phyloP scores from a whole-genome alignment of 2,888 invertebrate species.

The Aquatica leii region DNA sequence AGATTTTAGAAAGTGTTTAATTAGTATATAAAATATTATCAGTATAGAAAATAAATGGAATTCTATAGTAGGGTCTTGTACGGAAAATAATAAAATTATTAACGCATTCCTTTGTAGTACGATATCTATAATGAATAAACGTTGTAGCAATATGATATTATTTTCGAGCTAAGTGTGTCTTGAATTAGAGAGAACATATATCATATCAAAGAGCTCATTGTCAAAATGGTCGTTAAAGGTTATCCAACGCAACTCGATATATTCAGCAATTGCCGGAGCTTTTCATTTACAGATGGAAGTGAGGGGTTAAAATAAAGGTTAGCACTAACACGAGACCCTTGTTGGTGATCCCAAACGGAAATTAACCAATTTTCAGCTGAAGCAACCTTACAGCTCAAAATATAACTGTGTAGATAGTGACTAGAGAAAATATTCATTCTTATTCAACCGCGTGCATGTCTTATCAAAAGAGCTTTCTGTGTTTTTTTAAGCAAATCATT shows the following conservation, averaged over 20 bases:
- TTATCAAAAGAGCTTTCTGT: constrained; percentile 30
- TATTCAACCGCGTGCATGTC: constrained; percentile 29
- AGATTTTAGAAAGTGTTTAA: no score
- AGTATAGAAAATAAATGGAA: background rate
- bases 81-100: background rate
- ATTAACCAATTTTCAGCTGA: constrained; percentile 44
- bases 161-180: background rate
- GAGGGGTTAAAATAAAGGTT: constrained; percentile 37
- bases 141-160: background rate
- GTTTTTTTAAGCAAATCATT: constrained; percentile 30
- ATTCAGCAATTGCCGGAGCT: constrained; percentile 22
- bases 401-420: constrained; percentile 33
- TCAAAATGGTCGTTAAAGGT: constrained; percentile 21
- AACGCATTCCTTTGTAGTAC: background rate
- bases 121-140: background rate
- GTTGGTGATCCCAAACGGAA: constrained; percentile 41
- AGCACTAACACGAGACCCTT: constrained; percentile 39
- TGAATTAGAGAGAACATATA: no score
- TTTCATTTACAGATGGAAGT: constrained; percentile 30
- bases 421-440: constrained; percentile 30
- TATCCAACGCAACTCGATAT: constrained; percentile 21
- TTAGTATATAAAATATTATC: no score
- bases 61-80: background rate
- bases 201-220: constrained; percentile 19
- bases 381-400: constrained; percentile 34